Evolutionary conservation across 1,140 invertebrate genomes (phyloP).

Genomic region (Procambarus virginalis): DNA sequence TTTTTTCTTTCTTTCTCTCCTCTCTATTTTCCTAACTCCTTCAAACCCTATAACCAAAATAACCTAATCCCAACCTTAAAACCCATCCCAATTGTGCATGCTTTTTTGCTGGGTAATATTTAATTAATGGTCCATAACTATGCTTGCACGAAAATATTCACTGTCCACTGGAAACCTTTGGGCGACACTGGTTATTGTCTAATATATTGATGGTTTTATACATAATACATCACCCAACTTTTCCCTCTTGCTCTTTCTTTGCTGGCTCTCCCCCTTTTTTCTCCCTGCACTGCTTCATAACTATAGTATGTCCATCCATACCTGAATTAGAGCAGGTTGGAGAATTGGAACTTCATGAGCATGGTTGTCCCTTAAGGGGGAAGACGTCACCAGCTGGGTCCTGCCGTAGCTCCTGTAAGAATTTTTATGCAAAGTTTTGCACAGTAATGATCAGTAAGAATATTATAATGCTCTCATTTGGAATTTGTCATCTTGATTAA

Average conservation of each 20-base stretch:
- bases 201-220: neutral
- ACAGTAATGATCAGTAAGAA: conserved; percentile 28
- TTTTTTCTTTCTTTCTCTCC: conserved; percentile 23
- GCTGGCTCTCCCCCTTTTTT: conserved; percentile 17
- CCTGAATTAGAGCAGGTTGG: conserved; percentile 70
- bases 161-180: neutral
- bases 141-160: conserved; percentile 58
- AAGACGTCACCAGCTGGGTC: conserved; percentile 66
- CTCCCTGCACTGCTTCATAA: conserved; percentile 33
- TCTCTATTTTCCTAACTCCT: conserved; percentile 43
- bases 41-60: conserved; percentile 55
- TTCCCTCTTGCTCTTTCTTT: conserved; percentile 30
- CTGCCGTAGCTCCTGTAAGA: conserved; percentile 70
- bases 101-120: conserved; percentile 6
- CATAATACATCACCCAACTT: neutral
- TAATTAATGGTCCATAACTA: neutral
- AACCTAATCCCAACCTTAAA: conserved; percentile 52
- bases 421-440: neutral
- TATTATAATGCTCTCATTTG: neutral
- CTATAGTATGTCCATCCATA: conserved; percentile 69
- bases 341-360: conserved; percentile 70
- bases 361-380: conserved; percentile 69
- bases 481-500: neutral
- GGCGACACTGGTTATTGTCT: neutral
- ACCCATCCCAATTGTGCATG: conserved; percentile 50